Evolutionary conservation across 2,797 vertebrate species (phyloP), one percentile per base, ranked within the genome.

Genomic region (Buphagus erythrorhynchus): DNA sequence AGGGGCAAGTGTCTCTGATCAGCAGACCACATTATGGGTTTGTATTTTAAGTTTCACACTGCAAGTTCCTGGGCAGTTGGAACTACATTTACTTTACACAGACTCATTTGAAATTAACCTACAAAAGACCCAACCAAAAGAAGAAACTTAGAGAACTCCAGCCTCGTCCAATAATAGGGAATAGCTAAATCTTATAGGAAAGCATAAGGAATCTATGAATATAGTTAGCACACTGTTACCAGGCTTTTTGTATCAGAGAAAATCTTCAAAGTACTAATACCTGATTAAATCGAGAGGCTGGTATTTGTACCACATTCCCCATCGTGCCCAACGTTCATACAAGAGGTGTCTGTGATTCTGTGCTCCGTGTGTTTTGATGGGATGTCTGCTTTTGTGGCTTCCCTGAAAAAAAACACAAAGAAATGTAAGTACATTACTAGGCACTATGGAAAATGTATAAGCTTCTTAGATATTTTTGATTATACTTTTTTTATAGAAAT

Each of bases 221-320:
- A 54, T 2, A 17, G 15, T 52, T 68, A 54, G 28, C 7, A 17
- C 18, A 33, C 16, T 35, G 10, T 33, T 73, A 24, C 26, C 35
- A 49, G 31, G 40, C 13, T n/a, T 20, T 5, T 42, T 22, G 14
- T 17, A 49, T 21, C 35, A 83, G 14, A 57, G 40, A 73, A 88
- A 36, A 58, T 72, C 45, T 74, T 76, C 49, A 28, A 62, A 93
- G 40, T 84, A 67, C 31, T 38, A 68, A 66, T 98, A 99, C 99
- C 99, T 99, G 98, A 99, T 99, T 96, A 99, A 98, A 97, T 99
- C 99, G 57, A 99, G 98, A 63, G 99, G 99, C 57, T 99, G 99
- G 95, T 99, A 99, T 95, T 99, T 99, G 97, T 99, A 99, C 99
- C 99, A 99, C 97, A 99, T 99, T 21, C 99, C 99, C 99, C 99